phyloP scores from a whole-genome alignment of 2,113 vertebrate species.

The Vanacampus margaritifer region DNA sequence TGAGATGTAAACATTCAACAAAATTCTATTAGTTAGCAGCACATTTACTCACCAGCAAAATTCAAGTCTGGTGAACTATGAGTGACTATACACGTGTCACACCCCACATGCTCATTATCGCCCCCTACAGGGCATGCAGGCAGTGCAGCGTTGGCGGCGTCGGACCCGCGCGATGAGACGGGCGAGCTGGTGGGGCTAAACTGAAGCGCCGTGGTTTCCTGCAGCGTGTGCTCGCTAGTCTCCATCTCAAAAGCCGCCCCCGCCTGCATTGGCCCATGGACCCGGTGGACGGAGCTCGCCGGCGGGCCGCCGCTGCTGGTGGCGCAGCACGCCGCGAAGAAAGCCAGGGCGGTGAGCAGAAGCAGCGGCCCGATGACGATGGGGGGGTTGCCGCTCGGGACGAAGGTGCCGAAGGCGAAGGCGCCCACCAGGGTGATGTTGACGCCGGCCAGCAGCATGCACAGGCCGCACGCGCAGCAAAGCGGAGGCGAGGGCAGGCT shows the following conservation, averaged over 20 bases:
- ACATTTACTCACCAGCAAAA: neutral
- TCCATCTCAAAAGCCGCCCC: constrained; percentile 89
- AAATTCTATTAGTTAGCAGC: neutral
- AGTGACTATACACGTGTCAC: too few species aligned
- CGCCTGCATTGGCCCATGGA: constrained; percentile 71
- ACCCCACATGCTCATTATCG: neutral
- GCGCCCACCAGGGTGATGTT: constrained; percentile 95
- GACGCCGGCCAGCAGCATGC: constrained; percentile 91
- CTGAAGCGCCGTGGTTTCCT: constrained; percentile 91
- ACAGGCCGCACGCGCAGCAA: constrained; percentile 91
- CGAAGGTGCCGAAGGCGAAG: constrained; percentile 83
- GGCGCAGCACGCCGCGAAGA: constrained; percentile 86
- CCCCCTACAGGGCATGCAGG: neutral
- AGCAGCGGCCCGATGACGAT: constrained; percentile 88
- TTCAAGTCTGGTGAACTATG: neutral
- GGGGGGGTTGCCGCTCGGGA: constrained; percentile 81
- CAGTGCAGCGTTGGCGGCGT: constrained; percentile 46
- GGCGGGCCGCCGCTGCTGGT: constrained; percentile 77
- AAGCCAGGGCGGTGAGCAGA: constrained; percentile 80
- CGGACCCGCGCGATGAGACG: constrained; percentile 69
- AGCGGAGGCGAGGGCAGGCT: constrained; percentile 85
- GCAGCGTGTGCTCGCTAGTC: constrained; percentile 89
- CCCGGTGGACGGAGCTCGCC: constrained; percentile 45
- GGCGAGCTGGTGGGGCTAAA: constrained; percentile 87
- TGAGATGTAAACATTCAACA: neutral